Base-by-base conservation (phyloP, 2,888 invertebrate species). In the Didymodactylos carnosus region DNA sequence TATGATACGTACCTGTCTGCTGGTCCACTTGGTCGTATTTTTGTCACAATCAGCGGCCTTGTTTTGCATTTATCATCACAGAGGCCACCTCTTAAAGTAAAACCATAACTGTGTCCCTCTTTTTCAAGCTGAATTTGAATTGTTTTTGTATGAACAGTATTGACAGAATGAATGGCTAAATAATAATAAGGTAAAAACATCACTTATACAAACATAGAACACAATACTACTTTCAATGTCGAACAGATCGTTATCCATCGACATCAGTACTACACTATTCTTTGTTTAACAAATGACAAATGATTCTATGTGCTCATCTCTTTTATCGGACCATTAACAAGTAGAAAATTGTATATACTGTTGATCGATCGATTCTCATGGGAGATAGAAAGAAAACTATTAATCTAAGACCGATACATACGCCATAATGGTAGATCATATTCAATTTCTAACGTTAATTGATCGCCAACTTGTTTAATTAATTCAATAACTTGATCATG, bases 1-100 rank as follows among this genome's bases (percentile, higher is more conserved):
- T n/a, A n/a, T 49, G 19, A 23, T 11, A 19, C 19, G n/a, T 19
- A 62, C 62, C 35, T 62, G 78, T 92, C 91, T 4, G 93, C 92
- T 0, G 94, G 90, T 0, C 94, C 92, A 73, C 91, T 90, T 16
- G 91, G 88, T 77, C 92, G 86, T 8, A 94, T 90, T 79, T 91
- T 90, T 0, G 93, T 94, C 46, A 95, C 90, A 8, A 91, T 89
- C 77, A 94, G 84, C 0, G 94, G 91, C 77, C 89, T 88, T 43
- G 82, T 80, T 76, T 83, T 83, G 73, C 77, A 77, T 29, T 78
- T 78, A 79, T 88, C 87, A 0, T 87, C 87, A 70, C 88, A 86
- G 72, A 88, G 88, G 8, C 93, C 93, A 11, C 90, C 89, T 62
- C 93, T 86, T 75, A 94, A 86, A 3, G 92, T 92, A 77, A 95